Percentiles rank a stretch among this genome's conserved stretches.
Conservation (phyloP, 2,888 invertebrate species). For the Liodrosophila aerea region DNA sequence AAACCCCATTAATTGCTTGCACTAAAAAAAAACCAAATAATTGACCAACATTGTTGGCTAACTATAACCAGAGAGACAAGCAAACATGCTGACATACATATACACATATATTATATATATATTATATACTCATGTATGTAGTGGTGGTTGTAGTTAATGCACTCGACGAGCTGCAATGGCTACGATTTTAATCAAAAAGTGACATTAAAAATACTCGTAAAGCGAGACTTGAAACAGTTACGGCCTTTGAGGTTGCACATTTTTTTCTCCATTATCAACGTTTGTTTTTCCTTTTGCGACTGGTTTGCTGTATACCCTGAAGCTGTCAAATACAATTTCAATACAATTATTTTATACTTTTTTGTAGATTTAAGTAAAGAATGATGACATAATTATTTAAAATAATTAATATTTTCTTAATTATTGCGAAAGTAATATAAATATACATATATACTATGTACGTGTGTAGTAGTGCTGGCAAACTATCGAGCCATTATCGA, state of each 20-base stretch:
- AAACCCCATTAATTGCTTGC: too few species aligned
- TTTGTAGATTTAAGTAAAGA: too few species aligned
- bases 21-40: conserved; percentile 57
- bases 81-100: conserved; percentile 4
- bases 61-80: not conserved
- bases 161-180: conserved; percentile 45
- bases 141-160: conserved; percentile 48
- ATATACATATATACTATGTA: too few species aligned
- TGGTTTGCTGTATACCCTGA: conserved; percentile 12
- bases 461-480: too few species aligned
- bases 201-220: conserved; percentile 57
- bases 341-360: not conserved
- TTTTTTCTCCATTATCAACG: too few species aligned
- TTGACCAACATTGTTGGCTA: conserved; percentile 46
- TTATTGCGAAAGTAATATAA: too few species aligned
- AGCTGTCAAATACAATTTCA: not conserved
- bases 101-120: too few species aligned
- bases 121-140: conserved; percentile 7
- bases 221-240: conserved; percentile 24
- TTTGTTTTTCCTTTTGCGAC: too few species aligned
- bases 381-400: too few species aligned
- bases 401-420: too few species aligned
- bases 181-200: conserved; percentile 51
- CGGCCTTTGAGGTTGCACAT: conserved; percentile 10
- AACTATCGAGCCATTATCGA: too few species aligned